These are phyloP conservation scores for Hystrix brachyura DNA, from an alignment of 2,113 vertebrate species.

Conservation along the genomic window DNA sequence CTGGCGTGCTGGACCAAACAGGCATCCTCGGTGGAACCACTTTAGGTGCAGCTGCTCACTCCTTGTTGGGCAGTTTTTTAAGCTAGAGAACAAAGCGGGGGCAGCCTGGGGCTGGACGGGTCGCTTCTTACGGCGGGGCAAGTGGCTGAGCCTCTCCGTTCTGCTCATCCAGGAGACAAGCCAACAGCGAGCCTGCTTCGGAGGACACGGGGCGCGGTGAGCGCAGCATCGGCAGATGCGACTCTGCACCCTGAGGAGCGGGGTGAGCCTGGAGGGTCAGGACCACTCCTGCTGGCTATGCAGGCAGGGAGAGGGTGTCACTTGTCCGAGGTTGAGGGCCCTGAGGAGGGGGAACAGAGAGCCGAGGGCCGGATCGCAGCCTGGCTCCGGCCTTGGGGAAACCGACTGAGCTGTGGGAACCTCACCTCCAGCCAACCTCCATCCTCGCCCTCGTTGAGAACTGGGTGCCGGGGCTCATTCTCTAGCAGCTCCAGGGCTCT, in stretches of 20 bases:
- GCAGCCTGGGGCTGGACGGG: fast-evolving
- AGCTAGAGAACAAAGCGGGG: background rate
- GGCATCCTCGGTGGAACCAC: background rate
- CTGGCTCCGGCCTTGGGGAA: background rate
- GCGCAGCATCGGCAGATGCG: too few relatives aligned
- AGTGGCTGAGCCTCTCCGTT: background rate
- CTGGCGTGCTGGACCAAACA: background rate
- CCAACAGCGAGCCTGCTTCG: background rate
- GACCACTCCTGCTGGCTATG: background rate
- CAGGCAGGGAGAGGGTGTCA: too few relatives aligned
- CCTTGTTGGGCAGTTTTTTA: background rate
- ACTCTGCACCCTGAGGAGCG: too few relatives aligned
- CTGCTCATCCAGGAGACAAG: background rate
- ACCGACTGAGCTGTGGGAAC: background rate
- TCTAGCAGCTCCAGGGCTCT: background rate
- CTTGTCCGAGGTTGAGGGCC: background rate
- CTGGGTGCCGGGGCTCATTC: fast-evolving
- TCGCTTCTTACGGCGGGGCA: fast-evolving
- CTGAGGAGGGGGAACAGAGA: background rate
- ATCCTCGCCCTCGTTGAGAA: background rate
- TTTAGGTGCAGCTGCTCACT: background rate
- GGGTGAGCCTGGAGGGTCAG: background rate
- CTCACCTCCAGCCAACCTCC: background rate
- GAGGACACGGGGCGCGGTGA: background rate
- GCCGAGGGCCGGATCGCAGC: background rate